Evolutionary conservation across 2,888 invertebrate genomes (phyloP).

Genomic region (Microplitis deprimator): DNA sequence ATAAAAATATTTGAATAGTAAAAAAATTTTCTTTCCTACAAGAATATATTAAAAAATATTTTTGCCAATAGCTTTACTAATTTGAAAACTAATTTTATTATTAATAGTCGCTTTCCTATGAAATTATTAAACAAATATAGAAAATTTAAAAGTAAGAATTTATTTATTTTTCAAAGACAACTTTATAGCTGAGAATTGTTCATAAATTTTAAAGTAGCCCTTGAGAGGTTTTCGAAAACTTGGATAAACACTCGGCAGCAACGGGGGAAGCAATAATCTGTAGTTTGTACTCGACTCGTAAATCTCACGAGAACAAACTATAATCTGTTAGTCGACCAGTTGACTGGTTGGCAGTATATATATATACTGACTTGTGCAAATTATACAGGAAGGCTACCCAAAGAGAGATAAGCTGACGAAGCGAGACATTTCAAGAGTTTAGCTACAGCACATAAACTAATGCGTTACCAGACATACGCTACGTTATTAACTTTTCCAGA

Average conservation of each 20-base stretch:
- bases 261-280: background rate
- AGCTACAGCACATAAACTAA: conserved; percentile 3
- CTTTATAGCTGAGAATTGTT: background rate
- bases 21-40: too few relatives aligned
- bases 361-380: background rate
- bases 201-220: background rate
- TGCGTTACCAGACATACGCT: conserved; percentile 36
- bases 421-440: conserved; percentile 17
- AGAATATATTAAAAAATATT: too few relatives aligned
- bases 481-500: conserved; percentile 41
- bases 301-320: background rate
- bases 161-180: too few relatives aligned
- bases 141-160: too few relatives aligned
- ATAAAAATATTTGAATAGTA: too few relatives aligned
- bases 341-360: background rate
- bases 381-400: background rate
- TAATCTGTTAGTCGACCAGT: conserved; percentile 17
- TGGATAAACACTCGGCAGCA: background rate
- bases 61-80: too few relatives aligned
- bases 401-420: conserved; percentile 37
- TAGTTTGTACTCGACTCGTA: background rate
- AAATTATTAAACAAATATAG: too few relatives aligned
- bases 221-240: background rate
- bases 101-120: too few relatives aligned
- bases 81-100: too few relatives aligned